Evolutionary conservation across 1,140 invertebrate species (phyloP), one percentile per base, ranked within the genome.

Genomic region (Andricus grossulariae): DNA sequence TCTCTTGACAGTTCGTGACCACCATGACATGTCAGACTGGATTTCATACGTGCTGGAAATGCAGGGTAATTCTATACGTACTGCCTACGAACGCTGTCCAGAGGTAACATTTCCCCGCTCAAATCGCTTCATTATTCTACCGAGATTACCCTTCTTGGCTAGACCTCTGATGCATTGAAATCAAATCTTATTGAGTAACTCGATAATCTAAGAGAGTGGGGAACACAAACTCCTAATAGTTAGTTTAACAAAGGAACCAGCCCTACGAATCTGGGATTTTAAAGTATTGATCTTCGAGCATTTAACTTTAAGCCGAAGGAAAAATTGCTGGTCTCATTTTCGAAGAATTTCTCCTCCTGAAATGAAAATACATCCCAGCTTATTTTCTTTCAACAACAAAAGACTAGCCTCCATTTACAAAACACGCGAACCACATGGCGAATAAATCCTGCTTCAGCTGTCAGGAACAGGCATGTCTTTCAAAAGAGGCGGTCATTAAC

Each of bases 1-100:
- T 66, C 60, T 66, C 60, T 16, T 66, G 60, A 66, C 60, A 66
- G 60, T 66, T 32, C 60, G 39, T 21, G 60, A 66, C 11, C 60
- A 66, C 32, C 60, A 66, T 10, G 60, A 66, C 60, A 66, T 66
- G 60, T 66, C 60, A 66, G 25, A 32, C 12, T 39, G 60, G 60
- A 66, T 39, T 66, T 66, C 25, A 32, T 66, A 66, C 60, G 60
- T 66, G 25, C 32, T 66, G 32, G 25, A 66, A 66, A 66, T 66
- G 45, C 32, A 16, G 39, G 12, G 60, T 66, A 39, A 66, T 25
- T 66, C 21, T 32, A 39, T 66, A 32, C 32, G 21, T 66, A 66
- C 32, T 32, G 7, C 60, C 11, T 6, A 39, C 32, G 15, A 32
- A 45, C 32, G 6, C 4, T 15, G 60, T 39, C 15, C 25, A 15